Conservation (phyloP, 2,797 vertebrate species). For the Varecia variegata region DNA sequence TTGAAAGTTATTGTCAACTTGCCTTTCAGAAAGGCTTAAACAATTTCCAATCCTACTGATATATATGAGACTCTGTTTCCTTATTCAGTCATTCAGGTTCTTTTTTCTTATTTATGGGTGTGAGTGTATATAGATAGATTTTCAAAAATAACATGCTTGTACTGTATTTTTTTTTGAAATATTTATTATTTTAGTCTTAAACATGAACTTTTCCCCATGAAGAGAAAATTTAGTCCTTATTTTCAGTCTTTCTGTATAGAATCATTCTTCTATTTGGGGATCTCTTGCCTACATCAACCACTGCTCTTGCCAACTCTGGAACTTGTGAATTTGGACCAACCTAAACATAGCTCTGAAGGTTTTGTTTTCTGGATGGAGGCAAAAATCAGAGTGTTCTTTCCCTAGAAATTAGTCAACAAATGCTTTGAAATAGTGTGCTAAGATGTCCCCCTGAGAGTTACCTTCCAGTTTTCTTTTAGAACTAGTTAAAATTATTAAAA, state of each 20-base stretch:
- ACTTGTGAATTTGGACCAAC: neutral
- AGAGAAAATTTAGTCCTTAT: neutral
- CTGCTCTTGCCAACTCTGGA: neutral
- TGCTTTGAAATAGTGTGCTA: neutral
- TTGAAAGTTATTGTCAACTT: neutral
- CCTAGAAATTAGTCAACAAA: neutral
- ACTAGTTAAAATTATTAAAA: conserved; percentile 3
- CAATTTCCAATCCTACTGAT: neutral
- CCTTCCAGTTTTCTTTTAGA: neutral
- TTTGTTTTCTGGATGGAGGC: neutral
- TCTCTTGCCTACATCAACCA: neutral
- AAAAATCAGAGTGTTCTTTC: conserved; percentile 1
- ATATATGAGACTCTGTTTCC: neutral
- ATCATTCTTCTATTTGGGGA: neutral
- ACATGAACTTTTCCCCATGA: neutral
- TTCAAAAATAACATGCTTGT: neutral
- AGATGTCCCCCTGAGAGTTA: neutral
- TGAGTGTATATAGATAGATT: neutral
- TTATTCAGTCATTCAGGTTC: neutral
- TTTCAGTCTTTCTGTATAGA: neutral
- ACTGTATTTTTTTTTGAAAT: neutral
- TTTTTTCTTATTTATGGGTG: neutral
- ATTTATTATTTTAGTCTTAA: neutral
- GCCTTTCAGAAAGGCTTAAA: neutral
- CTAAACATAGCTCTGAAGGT: neutral